Evolutionary conservation across 2,113 vertebrate genomes (phyloP).

Genomic region (Copsychus sechellarum): DNA sequence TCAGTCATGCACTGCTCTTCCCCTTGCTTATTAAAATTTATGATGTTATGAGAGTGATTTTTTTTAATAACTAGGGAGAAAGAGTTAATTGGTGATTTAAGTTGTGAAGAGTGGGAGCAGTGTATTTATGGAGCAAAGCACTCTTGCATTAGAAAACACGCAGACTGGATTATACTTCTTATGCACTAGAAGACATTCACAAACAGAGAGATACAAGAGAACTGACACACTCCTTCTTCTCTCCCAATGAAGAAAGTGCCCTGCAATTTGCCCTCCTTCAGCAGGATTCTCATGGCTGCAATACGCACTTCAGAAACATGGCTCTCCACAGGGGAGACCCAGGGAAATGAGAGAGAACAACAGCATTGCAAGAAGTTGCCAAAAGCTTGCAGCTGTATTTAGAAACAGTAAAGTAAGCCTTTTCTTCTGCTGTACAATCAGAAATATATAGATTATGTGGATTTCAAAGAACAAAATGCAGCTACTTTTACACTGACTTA

Average conservation of each 20-base stretch:
- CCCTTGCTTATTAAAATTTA: not conserved
- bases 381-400: constrained; percentile 24
- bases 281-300: not conserved
- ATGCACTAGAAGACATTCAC: not conserved
- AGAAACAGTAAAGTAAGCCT: constrained; percentile 43
- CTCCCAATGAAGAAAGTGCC: not conserved
- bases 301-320: not conserved
- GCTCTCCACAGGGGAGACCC: constrained; percentile 5
- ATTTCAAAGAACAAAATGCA: constrained; percentile 15
- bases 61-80: not conserved
- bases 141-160: not conserved
- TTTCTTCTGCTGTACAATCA: not conserved
- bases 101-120: not conserved
- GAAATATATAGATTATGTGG: not conserved
- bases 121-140: not conserved
- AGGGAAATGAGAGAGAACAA: constrained; percentile 9
- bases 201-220: not conserved
- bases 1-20: not conserved
- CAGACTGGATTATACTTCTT: not conserved
- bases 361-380: not conserved
- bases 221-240: not conserved
- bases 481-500: constrained; percentile 10
- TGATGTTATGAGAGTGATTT: not conserved
- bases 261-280: not conserved
- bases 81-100: not conserved